phyloP scores from a whole-genome alignment of 2,888 invertebrate genomes.

The Drosophila infuscata region DNA sequence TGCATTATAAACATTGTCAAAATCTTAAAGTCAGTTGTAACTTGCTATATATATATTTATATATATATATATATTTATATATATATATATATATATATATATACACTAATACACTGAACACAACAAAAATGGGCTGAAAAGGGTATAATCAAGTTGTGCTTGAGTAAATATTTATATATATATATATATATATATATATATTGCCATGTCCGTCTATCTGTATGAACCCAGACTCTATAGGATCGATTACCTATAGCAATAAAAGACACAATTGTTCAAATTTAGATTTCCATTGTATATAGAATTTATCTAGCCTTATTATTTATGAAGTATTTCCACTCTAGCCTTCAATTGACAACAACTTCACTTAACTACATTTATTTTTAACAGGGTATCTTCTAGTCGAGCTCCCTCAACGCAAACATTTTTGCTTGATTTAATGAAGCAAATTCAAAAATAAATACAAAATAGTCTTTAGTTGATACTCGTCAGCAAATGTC shows the following conservation, averaged over 20 bases:
- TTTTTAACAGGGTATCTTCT: neutral
- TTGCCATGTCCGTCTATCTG: neutral
- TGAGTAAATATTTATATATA: neutral
- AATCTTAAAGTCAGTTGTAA: neutral
- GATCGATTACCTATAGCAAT: neutral
- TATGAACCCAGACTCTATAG: neutral
- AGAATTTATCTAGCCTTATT: neutral
- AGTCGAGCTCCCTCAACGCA: neutral
- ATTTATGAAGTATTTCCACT: no score
- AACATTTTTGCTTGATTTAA: neutral
- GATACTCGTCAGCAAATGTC: slow-evolving; percentile 3
- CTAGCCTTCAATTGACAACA: neutral
- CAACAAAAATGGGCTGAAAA: neutral
- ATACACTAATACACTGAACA: neutral
- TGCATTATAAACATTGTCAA: neutral
- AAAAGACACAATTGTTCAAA: no score
- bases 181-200: no score
- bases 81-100: no score
- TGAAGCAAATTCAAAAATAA: neutral
- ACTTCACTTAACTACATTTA: neutral
- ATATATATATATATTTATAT: no score
- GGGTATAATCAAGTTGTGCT: neutral
- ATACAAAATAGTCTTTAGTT: neutral
- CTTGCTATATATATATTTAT: neutral
- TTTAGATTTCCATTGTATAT: neutral